These are phyloP conservation scores for Rostratula benghalensis DNA, from an alignment of 2,113 vertebrate genomes.

Conservation along the genomic window DNA sequence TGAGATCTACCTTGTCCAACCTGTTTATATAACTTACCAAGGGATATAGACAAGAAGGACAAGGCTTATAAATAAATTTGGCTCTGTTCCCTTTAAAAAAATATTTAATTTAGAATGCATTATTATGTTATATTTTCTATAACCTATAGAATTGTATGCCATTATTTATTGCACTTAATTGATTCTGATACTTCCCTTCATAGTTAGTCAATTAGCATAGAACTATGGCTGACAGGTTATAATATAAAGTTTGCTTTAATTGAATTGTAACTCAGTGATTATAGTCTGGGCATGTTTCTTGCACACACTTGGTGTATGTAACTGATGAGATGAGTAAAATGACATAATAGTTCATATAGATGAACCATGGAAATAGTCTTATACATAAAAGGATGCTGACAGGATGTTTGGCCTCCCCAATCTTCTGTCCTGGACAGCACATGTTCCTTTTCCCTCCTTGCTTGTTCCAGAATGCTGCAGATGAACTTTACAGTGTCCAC, in stretches of 20 bases:
- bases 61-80: neutral
- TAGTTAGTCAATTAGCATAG: neutral
- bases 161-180: neutral
- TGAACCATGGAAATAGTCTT: neutral
- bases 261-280: neutral
- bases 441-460: neutral
- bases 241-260: neutral
- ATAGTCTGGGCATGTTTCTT: neutral
- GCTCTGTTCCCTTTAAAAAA: neutral
- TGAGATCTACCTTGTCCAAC: neutral
- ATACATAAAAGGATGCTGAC: neutral
- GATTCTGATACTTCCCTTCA: neutral
- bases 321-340: neutral
- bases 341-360: neutral
- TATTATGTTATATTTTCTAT: neutral
- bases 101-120: neutral
- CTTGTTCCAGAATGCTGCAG: neutral
- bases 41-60: neutral
- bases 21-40: neutral
- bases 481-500: neutral
- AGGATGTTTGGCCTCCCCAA: neutral
- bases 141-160: neutral
- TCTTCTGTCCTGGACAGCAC: neutral
- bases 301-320: neutral
- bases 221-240: neutral